Base-by-base conservation (phyloP, 2,797 vertebrate species). In the Pachyuromys duprasi region DNA sequence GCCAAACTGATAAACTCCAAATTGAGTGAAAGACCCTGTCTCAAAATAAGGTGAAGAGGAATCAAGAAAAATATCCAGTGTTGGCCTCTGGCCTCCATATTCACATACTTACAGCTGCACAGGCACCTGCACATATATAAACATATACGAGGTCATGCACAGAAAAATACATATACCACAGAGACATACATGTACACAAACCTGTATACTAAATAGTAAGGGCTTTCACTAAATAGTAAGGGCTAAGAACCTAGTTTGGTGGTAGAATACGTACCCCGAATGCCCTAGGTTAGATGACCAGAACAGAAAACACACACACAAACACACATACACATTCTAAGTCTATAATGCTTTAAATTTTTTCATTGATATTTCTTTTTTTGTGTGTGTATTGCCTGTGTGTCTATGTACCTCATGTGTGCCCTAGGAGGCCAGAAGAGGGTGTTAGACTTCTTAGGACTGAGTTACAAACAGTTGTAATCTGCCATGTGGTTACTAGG, bases 181-280 rank as follows among this genome's bases (percentile, higher is more conserved):
- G 4, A 63, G 60, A 83, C 26, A 83, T 3, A 45, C 8, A 63
- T 13, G 42, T 22, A 63, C 39, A 42, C 75, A 65, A 28, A 42
- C 14, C 83, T 65, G 74, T 93, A 17, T 22, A 45, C 0, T 86
- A 76, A 82, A 55, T 89, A 91, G 96, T 95, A 87, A 33, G 45
- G 8, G 57, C 6, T 53, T n/a, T n/a, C n/a, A 45, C 0, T 86
- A 76, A 82, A 55, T 89, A 91, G 96, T 95, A 87, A 33, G 45
- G 8, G 57, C 6, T 53, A 83, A 45, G 31, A 57, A 86, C 45
- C 33, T 3, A 53, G 22, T 33, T 28, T 53, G 18, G 49, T 70
- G 49, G 49, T 28, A 70, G 45, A 72, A 4, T 3, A 17, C 4
- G 33, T 24, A 7, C 65, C 31, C 60, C 45, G 39, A 24, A 53